Base-by-base conservation (phyloP, 2,113 vertebrate species). In the Melanerpes aurifrons region DNA sequence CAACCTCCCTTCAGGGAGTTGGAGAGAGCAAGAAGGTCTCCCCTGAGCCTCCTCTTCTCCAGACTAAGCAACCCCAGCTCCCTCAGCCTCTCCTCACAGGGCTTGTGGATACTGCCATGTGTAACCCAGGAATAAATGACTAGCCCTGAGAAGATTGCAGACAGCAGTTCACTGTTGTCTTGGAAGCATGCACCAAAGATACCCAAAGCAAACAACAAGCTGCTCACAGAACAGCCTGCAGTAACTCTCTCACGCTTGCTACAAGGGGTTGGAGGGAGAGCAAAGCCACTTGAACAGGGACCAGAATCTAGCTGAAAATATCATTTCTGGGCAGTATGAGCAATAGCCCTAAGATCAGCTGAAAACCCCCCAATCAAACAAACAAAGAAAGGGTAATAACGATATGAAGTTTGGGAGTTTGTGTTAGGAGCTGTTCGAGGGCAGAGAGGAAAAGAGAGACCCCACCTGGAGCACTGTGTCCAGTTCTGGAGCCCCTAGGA, bases 91-190 rank as follows among this genome's bases (percentile, higher is more conserved):
- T 40, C 40, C 40, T 40, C 40, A 40, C 40, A 40, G 40, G 40
- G 40, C 40, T 40, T 40, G 40, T 40, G 40, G 40, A 40, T 40
- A 40, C 40, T 40, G 40, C 40, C 40, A 40, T 40, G 40, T 77
- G 77, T 84, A 94, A 96, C 86, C 89, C 82, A 88, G 64, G 81
- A 97, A 95, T 93, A 97, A 94, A 96, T 90, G 91, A 87, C 64
- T 63, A 79, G 81, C 32, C 84, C 76, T 77, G 58, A 50, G 89
- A 88, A 94, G 77, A 96, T 92, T 81, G 64, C 2, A 96, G 81
- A 94, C 47, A 82, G 81, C 93, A 94, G 83, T 83, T 90, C 93
- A 90, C 69, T 85, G 76, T 87, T 43, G 14, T 74, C 71, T 92
- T 91, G 57, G 85, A 94, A 95, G 70, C 68, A 83, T 63, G 92